Conservation (phyloP, 1,140 invertebrate species). For the Chlorops oryzae region DNA sequence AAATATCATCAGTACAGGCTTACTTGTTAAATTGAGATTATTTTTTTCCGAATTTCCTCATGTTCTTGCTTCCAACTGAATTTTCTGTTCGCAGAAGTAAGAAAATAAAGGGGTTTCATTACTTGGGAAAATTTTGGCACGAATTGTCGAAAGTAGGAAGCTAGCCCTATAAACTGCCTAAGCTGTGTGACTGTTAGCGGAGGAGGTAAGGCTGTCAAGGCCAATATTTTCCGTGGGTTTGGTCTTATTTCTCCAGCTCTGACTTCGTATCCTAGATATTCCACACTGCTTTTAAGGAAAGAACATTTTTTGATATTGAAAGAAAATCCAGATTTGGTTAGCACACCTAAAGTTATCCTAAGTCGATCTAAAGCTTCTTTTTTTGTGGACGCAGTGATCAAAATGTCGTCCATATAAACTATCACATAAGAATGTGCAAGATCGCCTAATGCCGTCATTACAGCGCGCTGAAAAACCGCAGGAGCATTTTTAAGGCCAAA, state of each 20-base stretch:
- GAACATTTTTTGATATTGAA: constrained; percentile 1
- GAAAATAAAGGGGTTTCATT: constrained; percentile 10
- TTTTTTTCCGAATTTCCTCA: too few species aligned
- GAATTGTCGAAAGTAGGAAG: constrained; percentile 17
- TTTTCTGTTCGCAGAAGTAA: neutral
- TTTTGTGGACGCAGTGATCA: neutral
- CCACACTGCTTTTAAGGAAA: neutral
- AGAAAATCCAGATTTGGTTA: neutral
- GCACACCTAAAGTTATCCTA: neutral
- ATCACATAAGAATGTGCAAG: neutral
- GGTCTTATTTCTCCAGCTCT: neutral
- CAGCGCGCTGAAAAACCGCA: too few species aligned
- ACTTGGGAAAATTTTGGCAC: constrained; percentile 2
- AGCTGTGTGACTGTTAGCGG: too few species aligned
- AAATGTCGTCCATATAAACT: too few species aligned
- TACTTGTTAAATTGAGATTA: too few species aligned
- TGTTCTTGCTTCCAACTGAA: constrained; percentile 4
- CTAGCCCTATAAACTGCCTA: constrained; percentile 12
- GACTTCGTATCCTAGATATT: neutral
- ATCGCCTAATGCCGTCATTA: constrained; percentile 3
- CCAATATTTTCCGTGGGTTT: neutral
- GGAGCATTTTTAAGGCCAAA: too few species aligned
- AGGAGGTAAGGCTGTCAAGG: too few species aligned
- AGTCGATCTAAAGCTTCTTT: neutral
- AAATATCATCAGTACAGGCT: too few species aligned